These are phyloP conservation scores for Cydia fagiglandana DNA, from an alignment of 1,140 invertebrate species.

Conservation along the genomic window DNA sequence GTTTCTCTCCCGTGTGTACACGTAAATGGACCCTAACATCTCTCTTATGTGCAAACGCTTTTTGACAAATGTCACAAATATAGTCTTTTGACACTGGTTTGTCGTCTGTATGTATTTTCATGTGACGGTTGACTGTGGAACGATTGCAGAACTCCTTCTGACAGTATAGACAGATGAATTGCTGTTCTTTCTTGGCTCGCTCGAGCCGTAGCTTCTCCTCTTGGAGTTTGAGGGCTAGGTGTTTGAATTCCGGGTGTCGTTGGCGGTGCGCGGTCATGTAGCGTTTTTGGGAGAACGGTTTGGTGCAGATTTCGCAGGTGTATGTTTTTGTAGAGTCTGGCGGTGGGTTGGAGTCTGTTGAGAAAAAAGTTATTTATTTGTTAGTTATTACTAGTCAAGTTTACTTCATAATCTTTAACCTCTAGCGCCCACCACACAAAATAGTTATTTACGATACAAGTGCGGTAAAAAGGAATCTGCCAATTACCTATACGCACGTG, in stretches of 20 bases:
- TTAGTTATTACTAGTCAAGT: too few relatives aligned
- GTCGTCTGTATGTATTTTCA: background rate
- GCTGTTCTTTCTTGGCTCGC: background rate
- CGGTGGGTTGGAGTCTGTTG: background rate
- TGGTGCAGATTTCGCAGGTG: background rate
- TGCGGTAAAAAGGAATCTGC: too few relatives aligned
- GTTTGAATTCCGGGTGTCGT: background rate
- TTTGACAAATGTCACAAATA: background rate
- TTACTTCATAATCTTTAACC: too few relatives aligned
- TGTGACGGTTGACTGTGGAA: background rate
- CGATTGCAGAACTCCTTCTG: background rate
- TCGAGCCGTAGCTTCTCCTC: background rate
- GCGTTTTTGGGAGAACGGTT: background rate
- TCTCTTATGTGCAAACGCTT: background rate
- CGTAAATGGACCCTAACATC: background rate
- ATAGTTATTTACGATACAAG: too few relatives aligned
- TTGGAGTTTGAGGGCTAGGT: background rate
- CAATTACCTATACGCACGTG: too few relatives aligned
- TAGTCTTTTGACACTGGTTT: background rate
- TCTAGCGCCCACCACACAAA: too few relatives aligned
- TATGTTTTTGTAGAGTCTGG: background rate
- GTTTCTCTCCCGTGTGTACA: background rate
- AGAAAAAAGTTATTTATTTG: background rate
- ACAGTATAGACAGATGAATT: background rate
- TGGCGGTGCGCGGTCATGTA: background rate